Evolutionary conservation across 2,888 invertebrate genomes (phyloP), one percentile per base, ranked within the genome.

Genomic region (Acrobasis suavella): DNA sequence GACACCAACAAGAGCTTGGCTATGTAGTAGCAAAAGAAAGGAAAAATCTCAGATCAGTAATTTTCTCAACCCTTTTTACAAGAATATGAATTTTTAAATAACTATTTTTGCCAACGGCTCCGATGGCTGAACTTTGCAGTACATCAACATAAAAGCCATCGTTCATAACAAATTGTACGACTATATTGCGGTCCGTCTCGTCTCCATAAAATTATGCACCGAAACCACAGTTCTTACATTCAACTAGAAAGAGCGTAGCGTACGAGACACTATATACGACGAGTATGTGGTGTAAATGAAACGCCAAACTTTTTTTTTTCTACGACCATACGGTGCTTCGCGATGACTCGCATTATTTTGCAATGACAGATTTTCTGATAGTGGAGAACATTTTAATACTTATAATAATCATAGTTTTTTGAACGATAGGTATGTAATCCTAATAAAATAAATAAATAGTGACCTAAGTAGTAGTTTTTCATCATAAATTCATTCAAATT

Each of bases 171-270:
- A 52, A 52, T 37, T 52, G 52, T 52, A 52, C 15, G 15, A 14
- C 9, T 54, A 55, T 55, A 55, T 55, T 55, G 55, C 39, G 55
- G 55, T 38, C 9, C 39, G 54, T 55, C 55, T 55, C 39, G 55
- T 55, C 55, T 55, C 16, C 16, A 55, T 55, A 55, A 55, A 55
- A 55, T 55, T 55, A 55, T 55, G 55, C 55, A 39, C 32, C 32
- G n/a, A 14, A 52, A 37, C 37, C 52, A 37, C 52, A 22, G 52
- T 2, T 52, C 37, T 52, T 52, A 37, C 2, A 32, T 32, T 32
- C 7, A 32, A 32, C 32, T 32, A 32, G 32, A 32, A 7, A 32
- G 32, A 32, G 32, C 7, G 32, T 32, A 32, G 32, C 7, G 32
- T 32, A 32, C 8, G 5, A 32, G 32, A 7, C 7, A 7, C 32